These are phyloP conservation scores for Leptopilina myrica DNA, from an alignment of 2,888 invertebrate species.

Conservation along the genomic window DNA sequence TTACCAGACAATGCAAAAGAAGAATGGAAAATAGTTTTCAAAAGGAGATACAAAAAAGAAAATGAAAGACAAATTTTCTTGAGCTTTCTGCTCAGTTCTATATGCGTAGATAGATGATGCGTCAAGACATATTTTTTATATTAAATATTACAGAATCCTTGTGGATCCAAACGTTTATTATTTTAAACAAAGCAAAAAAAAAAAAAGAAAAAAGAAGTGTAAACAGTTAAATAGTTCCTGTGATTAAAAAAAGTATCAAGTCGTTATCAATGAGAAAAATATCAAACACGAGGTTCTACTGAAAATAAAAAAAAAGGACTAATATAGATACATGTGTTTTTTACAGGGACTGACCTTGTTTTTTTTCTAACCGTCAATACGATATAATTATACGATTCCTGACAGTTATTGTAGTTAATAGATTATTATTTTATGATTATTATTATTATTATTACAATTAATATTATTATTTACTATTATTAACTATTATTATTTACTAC, in stretches of 20 bases:
- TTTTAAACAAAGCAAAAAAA: slow-evolving; percentile 47
- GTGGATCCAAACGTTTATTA: slow-evolving; percentile 60
- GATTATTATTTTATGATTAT: slow-evolving; percentile 43
- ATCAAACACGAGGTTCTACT: neutral
- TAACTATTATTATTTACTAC: slow-evolving; percentile 46
- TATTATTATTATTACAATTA: slow-evolving; percentile 48
- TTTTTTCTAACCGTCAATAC: slow-evolving; percentile 31
- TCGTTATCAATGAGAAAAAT: slow-evolving; percentile 60
- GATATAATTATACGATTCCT: slow-evolving; percentile 30
- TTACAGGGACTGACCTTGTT: slow-evolving; percentile 28
- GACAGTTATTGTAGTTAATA: slow-evolving; percentile 48
- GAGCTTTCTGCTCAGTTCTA: neutral
- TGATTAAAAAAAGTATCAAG: slow-evolving; percentile 51
- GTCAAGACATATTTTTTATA: slow-evolving; percentile 74
- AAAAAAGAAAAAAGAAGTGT: slow-evolving; percentile 23
- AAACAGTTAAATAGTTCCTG: slow-evolving; percentile 38
- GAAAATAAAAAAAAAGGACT: slow-evolving; percentile 10
- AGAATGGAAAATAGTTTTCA: slow-evolving; percentile 28
- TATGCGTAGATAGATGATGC: slow-evolving; percentile 65
- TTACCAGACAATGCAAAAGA: slow-evolving; percentile 17
- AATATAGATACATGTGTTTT: slow-evolving; percentile 22
- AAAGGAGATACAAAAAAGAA: slow-evolving; percentile 21
- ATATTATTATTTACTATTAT: slow-evolving; percentile 51
- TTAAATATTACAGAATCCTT: slow-evolving; percentile 61
- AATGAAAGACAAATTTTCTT: neutral